Conservation (phyloP, 2,797 vertebrate species). For the Vultur gryphus region DNA sequence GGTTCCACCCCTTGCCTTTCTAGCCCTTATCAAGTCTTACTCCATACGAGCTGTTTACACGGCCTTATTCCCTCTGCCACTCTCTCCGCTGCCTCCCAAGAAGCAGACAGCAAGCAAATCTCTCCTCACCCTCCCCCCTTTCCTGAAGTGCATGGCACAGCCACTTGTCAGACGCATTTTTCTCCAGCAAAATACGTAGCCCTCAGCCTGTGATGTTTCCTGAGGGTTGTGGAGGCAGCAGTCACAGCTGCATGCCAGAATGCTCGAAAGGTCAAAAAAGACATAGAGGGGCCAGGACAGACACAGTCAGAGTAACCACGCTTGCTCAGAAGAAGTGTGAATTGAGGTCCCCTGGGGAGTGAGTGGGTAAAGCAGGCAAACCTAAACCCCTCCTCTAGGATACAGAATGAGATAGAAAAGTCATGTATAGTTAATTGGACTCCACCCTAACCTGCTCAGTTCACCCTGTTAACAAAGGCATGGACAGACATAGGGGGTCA, state of each 20-base stretch:
- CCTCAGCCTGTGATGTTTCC: background rate
- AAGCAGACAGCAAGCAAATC: background rate
- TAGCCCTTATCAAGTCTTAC: background rate
- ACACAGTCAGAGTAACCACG: background rate
- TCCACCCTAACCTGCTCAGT: background rate
- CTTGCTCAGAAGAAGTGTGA: background rate
- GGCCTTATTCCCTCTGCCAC: background rate
- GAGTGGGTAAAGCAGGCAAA: background rate
- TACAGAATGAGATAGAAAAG: background rate
- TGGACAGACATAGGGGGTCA: background rate
- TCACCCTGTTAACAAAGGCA: background rate
- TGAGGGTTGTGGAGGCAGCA: constrained; percentile 7
- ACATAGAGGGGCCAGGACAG: background rate
- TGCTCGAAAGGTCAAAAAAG: background rate
- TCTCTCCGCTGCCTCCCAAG: background rate
- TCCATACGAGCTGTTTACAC: background rate
- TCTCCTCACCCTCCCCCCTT: background rate
- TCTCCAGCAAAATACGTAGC: background rate
- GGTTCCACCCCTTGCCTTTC: background rate
- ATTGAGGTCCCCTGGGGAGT: background rate
- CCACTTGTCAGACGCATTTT: background rate
- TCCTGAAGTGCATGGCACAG: background rate
- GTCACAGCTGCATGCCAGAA: background rate
- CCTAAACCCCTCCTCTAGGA: background rate
- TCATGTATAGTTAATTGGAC: background rate